Evolutionary conservation across 2,888 invertebrate species (phyloP).

Genomic region (Rotaria macrura): DNA sequence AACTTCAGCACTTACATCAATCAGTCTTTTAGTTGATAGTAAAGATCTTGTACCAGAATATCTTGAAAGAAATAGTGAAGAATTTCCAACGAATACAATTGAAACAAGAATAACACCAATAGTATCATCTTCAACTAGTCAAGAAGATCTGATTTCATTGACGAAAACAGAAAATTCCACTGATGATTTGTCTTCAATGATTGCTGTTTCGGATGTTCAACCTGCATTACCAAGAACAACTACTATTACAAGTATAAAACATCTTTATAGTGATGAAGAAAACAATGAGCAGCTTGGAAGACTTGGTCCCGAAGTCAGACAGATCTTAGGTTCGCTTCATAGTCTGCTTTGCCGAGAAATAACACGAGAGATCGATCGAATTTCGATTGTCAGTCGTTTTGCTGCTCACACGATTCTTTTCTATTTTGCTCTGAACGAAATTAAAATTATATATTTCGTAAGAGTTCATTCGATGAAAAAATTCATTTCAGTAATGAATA

Average conservation of each 20-base stretch:
- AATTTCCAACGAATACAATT: not conserved
- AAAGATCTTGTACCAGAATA: not conserved
- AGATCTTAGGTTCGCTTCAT: not conserved
- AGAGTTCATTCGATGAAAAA: too few relatives aligned
- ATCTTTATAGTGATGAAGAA: not conserved
- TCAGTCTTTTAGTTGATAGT: not conserved
- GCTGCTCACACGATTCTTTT: too few relatives aligned
- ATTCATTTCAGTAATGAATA: too few relatives aligned
- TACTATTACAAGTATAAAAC: not conserved
- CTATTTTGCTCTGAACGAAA: too few relatives aligned
- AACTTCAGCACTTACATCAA: not conserved
- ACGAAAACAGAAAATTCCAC: not conserved
- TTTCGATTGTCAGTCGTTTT: too few relatives aligned
- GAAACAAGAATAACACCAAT: not conserved
- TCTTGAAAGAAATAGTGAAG: not conserved
- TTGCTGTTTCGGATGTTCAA: not conserved
- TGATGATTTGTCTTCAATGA: not conserved
- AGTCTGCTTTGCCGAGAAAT: too few relatives aligned
- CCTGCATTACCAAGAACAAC: not conserved
- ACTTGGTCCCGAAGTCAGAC: not conserved
- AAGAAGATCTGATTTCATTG: not conserved
- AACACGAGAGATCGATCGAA: too few relatives aligned
- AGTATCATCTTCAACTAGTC: not conserved
- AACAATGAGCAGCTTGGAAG: not conserved
- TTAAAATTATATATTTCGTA: too few relatives aligned